phyloP scores from a whole-genome alignment of 2,113 vertebrate species.

The Platichthys flesus region DNA sequence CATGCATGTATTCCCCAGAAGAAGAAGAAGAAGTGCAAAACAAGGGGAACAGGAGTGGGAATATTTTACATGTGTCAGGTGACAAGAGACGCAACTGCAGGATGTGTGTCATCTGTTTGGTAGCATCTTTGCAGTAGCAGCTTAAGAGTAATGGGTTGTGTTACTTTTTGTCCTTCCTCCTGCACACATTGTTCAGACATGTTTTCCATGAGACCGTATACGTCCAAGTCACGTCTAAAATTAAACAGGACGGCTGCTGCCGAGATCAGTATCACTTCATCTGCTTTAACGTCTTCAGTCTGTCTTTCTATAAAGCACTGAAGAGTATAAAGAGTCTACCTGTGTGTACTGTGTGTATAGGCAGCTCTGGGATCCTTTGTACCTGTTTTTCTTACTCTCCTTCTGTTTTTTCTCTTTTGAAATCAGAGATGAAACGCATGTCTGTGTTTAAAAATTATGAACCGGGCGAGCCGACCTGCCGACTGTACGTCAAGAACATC shows the following conservation, averaged over 20 bases:
- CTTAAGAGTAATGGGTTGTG: too few species aligned
- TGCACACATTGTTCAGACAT: background rate
- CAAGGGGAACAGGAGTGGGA: too few species aligned
- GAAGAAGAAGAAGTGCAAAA: too few species aligned
- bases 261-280: background rate
- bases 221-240: background rate
- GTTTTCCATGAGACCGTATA: background rate
- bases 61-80: too few species aligned
- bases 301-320: conserved; percentile 27
- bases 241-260: background rate
- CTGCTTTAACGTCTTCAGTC: background rate
- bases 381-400: background rate
- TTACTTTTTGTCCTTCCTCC: background rate
- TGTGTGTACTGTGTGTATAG: conserved; percentile 1
- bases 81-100: too few species aligned
- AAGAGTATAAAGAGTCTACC: conserved; percentile 4
- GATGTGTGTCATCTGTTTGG: too few species aligned
- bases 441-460: conserved; percentile 97
- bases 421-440: conserved; percentile 93
- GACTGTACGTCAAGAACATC: conserved; percentile 98
- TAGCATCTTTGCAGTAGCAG: too few species aligned
- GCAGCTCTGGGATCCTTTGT: conserved; percentile 45
- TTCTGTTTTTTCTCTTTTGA: conserved; percentile 14
- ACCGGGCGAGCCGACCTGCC: conserved; percentile 94
- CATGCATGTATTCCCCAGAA: too few species aligned